Percentiles rank a stretch among this genome's conserved stretches.
Conservation (phyloP, 2,888 invertebrate genomes). For the Pristionchus japonicus region DNA sequence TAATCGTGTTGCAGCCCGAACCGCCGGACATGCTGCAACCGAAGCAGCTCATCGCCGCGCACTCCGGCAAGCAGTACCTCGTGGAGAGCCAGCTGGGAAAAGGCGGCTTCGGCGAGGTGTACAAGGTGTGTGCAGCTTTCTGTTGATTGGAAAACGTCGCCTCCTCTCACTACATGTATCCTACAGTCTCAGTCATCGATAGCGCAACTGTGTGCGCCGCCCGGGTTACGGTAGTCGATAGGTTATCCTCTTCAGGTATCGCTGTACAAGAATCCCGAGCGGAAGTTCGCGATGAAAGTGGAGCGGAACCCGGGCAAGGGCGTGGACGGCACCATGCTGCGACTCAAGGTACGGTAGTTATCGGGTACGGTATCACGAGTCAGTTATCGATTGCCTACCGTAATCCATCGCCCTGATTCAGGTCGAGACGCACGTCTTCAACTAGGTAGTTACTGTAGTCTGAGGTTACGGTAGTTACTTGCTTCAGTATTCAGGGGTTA, state of each 20-base stretch:
- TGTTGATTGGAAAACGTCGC: not conserved
- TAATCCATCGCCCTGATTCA: not conserved
- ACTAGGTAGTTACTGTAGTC: no score
- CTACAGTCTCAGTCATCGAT: no score
- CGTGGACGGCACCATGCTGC: not conserved
- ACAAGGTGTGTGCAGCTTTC: not conserved
- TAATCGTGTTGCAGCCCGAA: not conserved
- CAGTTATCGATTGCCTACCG: not conserved
- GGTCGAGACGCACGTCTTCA: no score
- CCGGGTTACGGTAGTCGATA: no score
- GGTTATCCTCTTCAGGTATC: not conserved
- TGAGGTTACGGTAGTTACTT: no score
- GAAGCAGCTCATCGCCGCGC: not conserved
- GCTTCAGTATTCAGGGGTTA: no score
- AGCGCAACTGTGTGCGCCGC: no score
- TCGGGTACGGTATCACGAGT: not conserved
- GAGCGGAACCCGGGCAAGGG: not conserved
- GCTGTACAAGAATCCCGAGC: not conserved
- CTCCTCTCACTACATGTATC: not conserved
- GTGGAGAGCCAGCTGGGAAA: not conserved
- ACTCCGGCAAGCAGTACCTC: not conserved
- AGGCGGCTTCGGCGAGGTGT: conserved; percentile 21
- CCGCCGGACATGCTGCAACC: not conserved
- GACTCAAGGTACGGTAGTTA: not conserved
- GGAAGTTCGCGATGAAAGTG: conserved; percentile 6